These are phyloP conservation scores for Babylonia areolata DNA, from an alignment of 1,140 invertebrate species.

Conservation along the genomic window DNA sequence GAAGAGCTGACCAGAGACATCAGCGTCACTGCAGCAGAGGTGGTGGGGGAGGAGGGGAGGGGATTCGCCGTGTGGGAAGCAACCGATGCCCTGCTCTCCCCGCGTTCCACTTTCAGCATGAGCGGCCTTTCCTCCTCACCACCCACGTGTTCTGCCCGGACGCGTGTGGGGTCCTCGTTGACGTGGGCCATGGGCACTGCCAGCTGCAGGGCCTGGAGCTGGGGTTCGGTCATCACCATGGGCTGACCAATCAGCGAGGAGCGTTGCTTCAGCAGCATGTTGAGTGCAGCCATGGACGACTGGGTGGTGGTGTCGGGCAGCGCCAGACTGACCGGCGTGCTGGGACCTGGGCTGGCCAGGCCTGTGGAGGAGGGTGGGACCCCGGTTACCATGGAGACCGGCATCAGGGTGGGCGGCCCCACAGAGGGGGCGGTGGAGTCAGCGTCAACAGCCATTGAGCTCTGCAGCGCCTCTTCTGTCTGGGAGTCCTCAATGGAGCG, in stretches of 20 bases:
- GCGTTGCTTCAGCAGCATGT: slow-evolving; percentile 64
- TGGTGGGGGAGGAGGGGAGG: slow-evolving; percentile 27
- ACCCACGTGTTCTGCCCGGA: neutral
- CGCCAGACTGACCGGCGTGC: neutral
- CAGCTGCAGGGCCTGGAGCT: slow-evolving; percentile 45
- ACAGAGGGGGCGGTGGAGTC: slow-evolving; percentile 49
- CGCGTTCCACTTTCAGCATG: slow-evolving; percentile 48
- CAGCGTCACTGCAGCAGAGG: slow-evolving; percentile 19
- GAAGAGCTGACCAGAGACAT: slow-evolving; percentile 22
- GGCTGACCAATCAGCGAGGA: slow-evolving; percentile 52
- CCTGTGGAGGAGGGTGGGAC: neutral
- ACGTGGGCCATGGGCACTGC: slow-evolving; percentile 14
- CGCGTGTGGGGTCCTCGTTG: neutral
- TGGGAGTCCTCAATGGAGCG: slow-evolving; percentile 74
- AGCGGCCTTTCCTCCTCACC: slow-evolving; percentile 41
- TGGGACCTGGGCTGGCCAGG: neutral
- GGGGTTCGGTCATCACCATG: slow-evolving; percentile 46
- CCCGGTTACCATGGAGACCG: slow-evolving; percentile 46
- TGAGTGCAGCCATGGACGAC: slow-evolving; percentile 65
- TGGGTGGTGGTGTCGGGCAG: slow-evolving; percentile 40
- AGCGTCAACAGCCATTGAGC: slow-evolving; percentile 72
- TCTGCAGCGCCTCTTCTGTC: slow-evolving; percentile 74
- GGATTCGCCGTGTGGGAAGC: neutral
- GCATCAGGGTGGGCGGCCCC: slow-evolving; percentile 15
- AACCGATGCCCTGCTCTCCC: neutral